phyloP scores from a whole-genome alignment of 1,140 invertebrate genomes.

The Drosophila athabasca region DNA sequence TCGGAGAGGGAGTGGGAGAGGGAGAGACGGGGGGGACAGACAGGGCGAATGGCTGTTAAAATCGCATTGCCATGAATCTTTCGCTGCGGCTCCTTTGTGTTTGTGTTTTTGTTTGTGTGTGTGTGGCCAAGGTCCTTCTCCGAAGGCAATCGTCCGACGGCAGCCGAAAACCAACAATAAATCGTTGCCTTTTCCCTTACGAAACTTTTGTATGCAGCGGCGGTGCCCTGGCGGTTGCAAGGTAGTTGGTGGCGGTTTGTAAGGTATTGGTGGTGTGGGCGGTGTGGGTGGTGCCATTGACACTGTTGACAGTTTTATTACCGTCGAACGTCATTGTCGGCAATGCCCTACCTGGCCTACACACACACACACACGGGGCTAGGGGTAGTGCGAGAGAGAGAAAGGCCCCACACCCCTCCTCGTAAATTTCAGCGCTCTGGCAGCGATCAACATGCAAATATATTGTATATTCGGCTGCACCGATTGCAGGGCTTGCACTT shows the following conservation, averaged over 20 bases:
- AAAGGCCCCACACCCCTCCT: not conserved
- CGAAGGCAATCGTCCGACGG: constrained; percentile 45
- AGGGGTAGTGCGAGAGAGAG: not conserved
- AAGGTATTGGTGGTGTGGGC: not conserved
- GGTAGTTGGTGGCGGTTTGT: not conserved
- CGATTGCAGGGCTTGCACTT: constrained; percentile 46
- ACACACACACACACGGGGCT: not conserved
- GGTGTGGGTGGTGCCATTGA: constrained; percentile 23
- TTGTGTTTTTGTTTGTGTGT: not conserved
- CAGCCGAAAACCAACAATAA: constrained; percentile 43
- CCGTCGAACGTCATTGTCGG: constrained; percentile 42
- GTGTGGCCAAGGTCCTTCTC: constrained; percentile 22
- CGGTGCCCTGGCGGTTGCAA: not conserved
- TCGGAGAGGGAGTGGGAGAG: not conserved
- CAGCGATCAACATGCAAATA: constrained; percentile 56
- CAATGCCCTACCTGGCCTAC: constrained; percentile 32
- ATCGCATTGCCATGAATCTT: constrained; percentile 54
- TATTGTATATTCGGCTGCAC: constrained; percentile 42
- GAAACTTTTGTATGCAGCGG: constrained; percentile 25
- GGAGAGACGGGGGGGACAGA: not conserved
- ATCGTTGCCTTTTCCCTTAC: constrained; percentile 56
- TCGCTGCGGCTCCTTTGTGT: constrained; percentile 39
- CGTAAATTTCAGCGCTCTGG: constrained; percentile 47
- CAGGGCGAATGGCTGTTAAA: constrained; percentile 46
- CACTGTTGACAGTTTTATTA: constrained; percentile 61